Evolutionary conservation across 1,140 invertebrate genomes (phyloP), one percentile per base, ranked within the genome.

Genomic region (Papilio polyxenes): DNA sequence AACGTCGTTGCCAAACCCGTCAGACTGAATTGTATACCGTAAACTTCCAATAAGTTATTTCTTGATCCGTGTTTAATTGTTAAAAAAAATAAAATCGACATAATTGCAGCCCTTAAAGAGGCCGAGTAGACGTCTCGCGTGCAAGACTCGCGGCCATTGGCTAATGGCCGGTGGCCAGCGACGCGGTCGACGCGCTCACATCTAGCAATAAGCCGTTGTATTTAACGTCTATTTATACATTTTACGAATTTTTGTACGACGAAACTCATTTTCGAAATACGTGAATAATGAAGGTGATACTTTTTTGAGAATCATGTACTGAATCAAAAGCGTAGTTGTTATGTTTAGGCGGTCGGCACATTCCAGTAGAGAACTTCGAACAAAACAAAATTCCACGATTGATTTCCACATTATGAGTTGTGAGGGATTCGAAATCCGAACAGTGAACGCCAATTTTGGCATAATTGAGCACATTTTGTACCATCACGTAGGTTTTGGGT

Each of bases 301-400:
- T 93, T 93, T 94, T 94, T 93, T 93, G 93, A 94, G 93, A 94
- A 93, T 93, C 93, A 93, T 94, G 91, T 93, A 93, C 91, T 94
- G 90, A 93, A 88, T 92, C 89, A 93, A 72, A 72, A 91, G 84
- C 85, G 90, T 93, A 94, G 91, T 91, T 87, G 90, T 93, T 94
- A 92, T 91, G 89, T 90, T 92, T 93, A 92, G 93, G 91, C 92
- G 91, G 92, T 93, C 92, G 91, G 92, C 92, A 94, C 93, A 94
- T 94, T 94, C 93, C 93, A 94, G 89, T 93, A 93, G 92, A 91
- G 86, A 90, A 92, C 90, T 89, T 89, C 87, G 89, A 87, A 88
- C 87, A 87, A 92, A 91, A 92, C 23, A 91, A 92, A 93, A 94
- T 93, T 94, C 91, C 92, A 94, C 89, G 89, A 93, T 94, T 93